Base-by-base conservation (phyloP, 2,888 invertebrate genomes). In the Agonopterix subpropinquella region DNA sequence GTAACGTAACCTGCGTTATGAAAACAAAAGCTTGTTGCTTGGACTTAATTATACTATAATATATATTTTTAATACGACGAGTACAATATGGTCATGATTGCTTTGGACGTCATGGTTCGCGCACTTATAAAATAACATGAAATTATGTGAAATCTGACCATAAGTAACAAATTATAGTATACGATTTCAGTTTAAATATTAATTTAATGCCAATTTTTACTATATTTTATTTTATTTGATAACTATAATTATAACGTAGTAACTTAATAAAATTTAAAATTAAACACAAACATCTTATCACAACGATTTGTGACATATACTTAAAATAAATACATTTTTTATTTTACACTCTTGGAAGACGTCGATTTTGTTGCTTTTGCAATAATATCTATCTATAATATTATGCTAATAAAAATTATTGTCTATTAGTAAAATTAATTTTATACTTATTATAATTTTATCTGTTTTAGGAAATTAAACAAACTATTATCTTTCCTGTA, bases 341-440 rank as follows among this genome's bases (percentile, higher is more conserved):
- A 63, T 56, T 52, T 60, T 65, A 73, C 65, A 70, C 58, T 51
- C 61, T 65, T 77, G 82, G 82, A 82, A 81, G 82, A 83, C 82
- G 60, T 70, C 64, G 77, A 82, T 77, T 77, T 77, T 78, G 79
- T 75, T 73, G 80, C 65, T 73, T 67, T 42, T 49, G 44, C 56
- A 47, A 52, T 55, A 37, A 39, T 35, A 41, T 44, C 11, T 44
- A 49, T 54, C 48, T 49, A 46, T 54, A 53, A 47, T 70, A 72
- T 73, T 74, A 73, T 72, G 70, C 64, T 55, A 58, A 70, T 64
- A 55, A 51, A 42, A 11, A 11, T 42, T 39, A 39, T 39, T n/a
- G 5, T 28, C 28, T 28, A 28, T 28, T 28, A 28, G 28, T 28
- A 28, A 28, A 28, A 28, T 28, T 28, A 28, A 28, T 28, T 5